A percentile compares a stretch with the other conserved stretches of the same genome.
These are phyloP conservation scores for Diaphora mendica DNA, from an alignment of 2,888 invertebrate genomes.

Conservation along the genomic window DNA sequence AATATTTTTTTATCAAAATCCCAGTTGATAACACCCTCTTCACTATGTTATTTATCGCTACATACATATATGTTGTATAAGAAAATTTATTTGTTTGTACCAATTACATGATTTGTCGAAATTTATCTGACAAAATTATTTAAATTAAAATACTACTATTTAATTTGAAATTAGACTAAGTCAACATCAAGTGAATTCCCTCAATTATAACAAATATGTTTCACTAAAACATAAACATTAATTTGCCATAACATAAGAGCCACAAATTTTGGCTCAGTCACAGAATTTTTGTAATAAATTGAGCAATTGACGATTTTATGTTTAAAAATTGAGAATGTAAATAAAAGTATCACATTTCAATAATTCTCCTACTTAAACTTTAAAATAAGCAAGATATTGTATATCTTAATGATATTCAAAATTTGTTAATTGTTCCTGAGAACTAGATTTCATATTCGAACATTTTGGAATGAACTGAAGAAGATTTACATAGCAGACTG, in stretches of 20 bases:
- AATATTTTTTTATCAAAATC: no score
- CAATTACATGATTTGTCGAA: not conserved
- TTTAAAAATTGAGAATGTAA: slow-evolving; percentile 3
- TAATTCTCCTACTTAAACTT: slow-evolving; percentile 10
- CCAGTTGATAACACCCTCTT: not conserved
- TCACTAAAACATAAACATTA: not conserved
- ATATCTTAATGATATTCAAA: not conserved
- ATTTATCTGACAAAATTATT: no score
- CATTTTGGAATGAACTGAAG: not conserved
- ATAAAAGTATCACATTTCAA: slow-evolving; percentile 2
- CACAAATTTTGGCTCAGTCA: not conserved
- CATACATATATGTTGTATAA: not conserved
- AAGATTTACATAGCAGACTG: not conserved
- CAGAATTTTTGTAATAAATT: slow-evolving; percentile 6
- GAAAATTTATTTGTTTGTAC: not conserved
- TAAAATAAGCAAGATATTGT: not conserved
- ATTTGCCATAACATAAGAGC: not conserved
- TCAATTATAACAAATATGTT: not conserved
- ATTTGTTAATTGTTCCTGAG: not conserved
- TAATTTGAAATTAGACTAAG: not conserved
- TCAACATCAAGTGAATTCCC: not conserved
- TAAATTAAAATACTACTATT: no score
- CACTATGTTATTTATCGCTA: not conserved
- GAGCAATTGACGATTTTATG: slow-evolving; percentile 1
- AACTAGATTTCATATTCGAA: not conserved